Conservation (phyloP, 2,888 invertebrate genomes). For the Zaprionus obscuricornis region DNA sequence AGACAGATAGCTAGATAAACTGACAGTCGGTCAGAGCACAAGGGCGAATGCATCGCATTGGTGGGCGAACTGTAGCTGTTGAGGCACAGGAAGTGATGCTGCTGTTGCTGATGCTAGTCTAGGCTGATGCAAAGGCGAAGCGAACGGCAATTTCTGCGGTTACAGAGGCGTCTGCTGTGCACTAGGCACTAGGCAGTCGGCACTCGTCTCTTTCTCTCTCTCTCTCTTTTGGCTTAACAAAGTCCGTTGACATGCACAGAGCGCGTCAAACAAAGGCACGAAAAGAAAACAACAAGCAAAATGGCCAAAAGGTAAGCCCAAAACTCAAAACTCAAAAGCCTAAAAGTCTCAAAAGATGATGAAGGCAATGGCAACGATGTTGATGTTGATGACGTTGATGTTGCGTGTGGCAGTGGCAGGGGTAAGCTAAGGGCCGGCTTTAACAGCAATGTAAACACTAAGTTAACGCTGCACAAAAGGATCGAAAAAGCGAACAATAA, state of each 20-base stretch:
- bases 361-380: slow-evolving; percentile 1
- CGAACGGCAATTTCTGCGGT: slow-evolving; percentile 28
- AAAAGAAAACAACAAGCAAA: slow-evolving; percentile 38
- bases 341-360: slow-evolving; percentile 15
- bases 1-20: slow-evolving; percentile 25
- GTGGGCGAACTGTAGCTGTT: slow-evolving; percentile 27
- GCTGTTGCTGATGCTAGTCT: slow-evolving; percentile 37
- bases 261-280: slow-evolving; percentile 45
- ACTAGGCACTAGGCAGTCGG: no score
- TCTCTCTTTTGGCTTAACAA: no score
- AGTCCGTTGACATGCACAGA: slow-evolving; percentile 70
- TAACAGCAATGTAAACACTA: slow-evolving; percentile 64
- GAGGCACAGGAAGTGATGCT: slow-evolving; percentile 54
- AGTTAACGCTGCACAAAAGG: slow-evolving; percentile 59
- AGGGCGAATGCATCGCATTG: slow-evolving; percentile 27
- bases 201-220: no score
- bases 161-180: slow-evolving; percentile 54
- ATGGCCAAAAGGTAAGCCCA: slow-evolving; percentile 51
- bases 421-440: slow-evolving; percentile 37
- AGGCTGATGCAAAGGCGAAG: slow-evolving; percentile 40
- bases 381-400: not conserved
- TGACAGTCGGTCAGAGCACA: slow-evolving; percentile 32
- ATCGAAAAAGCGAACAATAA: slow-evolving; percentile 47
- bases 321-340: slow-evolving; percentile 37
- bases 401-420: no score